Conservation (phyloP, 2,797 vertebrate genomes). For the Anguilla obscura region DNA sequence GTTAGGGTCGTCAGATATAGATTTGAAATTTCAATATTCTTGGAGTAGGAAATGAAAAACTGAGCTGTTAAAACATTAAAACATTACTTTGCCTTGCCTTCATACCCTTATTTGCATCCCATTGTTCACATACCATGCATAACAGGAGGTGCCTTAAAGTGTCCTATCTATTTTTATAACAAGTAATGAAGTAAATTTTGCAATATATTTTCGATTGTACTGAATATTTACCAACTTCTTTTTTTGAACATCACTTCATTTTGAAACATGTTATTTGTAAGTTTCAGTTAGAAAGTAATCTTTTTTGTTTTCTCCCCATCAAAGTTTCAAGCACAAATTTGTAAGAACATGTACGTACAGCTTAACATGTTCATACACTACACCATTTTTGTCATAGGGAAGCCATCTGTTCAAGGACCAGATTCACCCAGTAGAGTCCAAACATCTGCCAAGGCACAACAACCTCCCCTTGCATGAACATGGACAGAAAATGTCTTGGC, state of each 20-base stretch:
- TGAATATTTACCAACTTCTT: neutral
- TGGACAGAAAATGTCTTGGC: too few relatives aligned
- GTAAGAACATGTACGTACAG: neutral
- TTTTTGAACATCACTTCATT: neutral
- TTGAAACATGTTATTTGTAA: neutral
- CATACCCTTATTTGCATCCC: neutral
- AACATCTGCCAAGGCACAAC: too few relatives aligned
- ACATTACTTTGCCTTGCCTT: too few relatives aligned
- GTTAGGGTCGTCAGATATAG: neutral
- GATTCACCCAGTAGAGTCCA: neutral
- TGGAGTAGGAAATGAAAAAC: neutral
- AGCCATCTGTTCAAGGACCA: neutral
- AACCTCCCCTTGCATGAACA: too few relatives aligned
- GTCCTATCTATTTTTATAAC: neutral
- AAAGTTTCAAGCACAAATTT: neutral
- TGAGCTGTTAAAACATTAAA: too few relatives aligned
- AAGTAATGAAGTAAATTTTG: neutral
- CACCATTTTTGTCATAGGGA: neutral
- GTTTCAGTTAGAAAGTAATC: neutral
- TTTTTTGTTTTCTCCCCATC: neutral
- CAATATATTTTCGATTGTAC: neutral
- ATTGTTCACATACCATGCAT: neutral
- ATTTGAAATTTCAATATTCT: neutral
- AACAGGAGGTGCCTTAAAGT: neutral
- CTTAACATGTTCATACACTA: neutral